Conservation (phyloP, 2,113 vertebrate genomes). For the Hippocampus barbouri region DNA sequence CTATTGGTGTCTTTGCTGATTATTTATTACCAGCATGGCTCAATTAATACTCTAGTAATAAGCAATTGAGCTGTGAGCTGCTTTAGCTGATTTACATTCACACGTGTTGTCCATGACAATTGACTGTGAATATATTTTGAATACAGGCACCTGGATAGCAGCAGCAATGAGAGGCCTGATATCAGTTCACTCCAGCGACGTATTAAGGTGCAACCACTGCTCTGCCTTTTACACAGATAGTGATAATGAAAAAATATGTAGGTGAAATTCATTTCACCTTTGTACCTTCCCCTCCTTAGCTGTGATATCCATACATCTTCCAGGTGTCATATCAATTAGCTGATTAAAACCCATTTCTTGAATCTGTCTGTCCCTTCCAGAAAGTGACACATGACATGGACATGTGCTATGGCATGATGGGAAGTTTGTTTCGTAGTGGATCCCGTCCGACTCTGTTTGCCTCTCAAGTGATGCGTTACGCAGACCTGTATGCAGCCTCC, state of each 20-base stretch:
- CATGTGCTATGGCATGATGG: constrained; percentile 99
- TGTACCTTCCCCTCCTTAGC: no score
- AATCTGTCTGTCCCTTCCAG: constrained; percentile 52
- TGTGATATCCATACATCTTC: not conserved
- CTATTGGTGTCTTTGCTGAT: no score
- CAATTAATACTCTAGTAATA: no score
- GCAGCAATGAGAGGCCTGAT: constrained; percentile 96
- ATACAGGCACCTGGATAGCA: constrained; percentile 94
- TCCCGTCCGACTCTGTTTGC: constrained; percentile 96
- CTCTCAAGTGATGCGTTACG: constrained; percentile 98
- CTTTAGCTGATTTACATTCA: no score
- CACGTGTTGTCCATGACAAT: not conserved
- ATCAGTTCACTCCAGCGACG: constrained; percentile 97
- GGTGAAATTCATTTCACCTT: no score
- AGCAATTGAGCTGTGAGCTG: no score
- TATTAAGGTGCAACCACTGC: constrained; percentile 83
- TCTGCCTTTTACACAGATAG: no score
- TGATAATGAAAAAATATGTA: not conserved
- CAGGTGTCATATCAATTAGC: no score
- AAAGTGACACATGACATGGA: constrained; percentile 99
- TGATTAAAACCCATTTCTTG: no score
- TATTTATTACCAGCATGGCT: no score
- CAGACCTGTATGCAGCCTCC: constrained; percentile 94
- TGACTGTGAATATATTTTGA: no score
- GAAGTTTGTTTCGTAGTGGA: constrained; percentile 94